These are phyloP conservation scores for Lacerta agilis DNA, from an alignment of 2,797 vertebrate species.

Conservation along the genomic window DNA sequence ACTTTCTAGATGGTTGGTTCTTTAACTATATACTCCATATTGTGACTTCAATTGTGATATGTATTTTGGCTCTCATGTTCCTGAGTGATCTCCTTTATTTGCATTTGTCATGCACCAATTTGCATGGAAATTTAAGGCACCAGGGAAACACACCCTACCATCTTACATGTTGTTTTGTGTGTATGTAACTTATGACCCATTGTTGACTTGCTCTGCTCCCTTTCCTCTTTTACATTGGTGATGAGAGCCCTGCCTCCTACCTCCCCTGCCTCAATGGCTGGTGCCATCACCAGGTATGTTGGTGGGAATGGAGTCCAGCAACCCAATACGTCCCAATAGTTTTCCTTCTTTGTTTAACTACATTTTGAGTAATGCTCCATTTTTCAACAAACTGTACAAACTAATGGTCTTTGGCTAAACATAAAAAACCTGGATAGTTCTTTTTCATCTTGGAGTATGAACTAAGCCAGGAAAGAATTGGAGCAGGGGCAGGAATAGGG, in stretches of 20 bases:
- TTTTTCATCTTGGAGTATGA: background rate
- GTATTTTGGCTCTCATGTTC: background rate
- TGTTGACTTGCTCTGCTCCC: background rate
- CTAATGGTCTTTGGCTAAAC: no score
- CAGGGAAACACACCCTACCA: background rate
- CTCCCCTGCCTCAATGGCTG: background rate
- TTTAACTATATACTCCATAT: background rate
- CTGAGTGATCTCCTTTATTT: no score
- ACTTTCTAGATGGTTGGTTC: background rate
- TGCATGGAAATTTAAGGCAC: no score
- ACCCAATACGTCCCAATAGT: background rate
- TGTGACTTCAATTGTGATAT: background rate
- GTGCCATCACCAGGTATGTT: background rate
- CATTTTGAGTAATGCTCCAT: no score
- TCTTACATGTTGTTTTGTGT: background rate
- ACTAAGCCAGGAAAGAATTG: background rate
- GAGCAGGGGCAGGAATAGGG: background rate
- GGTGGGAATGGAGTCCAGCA: background rate
- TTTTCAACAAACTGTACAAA: no score
- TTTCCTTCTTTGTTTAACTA: background rate
- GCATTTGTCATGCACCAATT: no score
- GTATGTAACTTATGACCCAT: background rate
- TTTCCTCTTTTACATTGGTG: background rate
- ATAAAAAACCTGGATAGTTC: no score
- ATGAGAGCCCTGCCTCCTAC: background rate